Conservation (phyloP, 2,888 invertebrate species). For the Margaritifera margaritifera region DNA sequence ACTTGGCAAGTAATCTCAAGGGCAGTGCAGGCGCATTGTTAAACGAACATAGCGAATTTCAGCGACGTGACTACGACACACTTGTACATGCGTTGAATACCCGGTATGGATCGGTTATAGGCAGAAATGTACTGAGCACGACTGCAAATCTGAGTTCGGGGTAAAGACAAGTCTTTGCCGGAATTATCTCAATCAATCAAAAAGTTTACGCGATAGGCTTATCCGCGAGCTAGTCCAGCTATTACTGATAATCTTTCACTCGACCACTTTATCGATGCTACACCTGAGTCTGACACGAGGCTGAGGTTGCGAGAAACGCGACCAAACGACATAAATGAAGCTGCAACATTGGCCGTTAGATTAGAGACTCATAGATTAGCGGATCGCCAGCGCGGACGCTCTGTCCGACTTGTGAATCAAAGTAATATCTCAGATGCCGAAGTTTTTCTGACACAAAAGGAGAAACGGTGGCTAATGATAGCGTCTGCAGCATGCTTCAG, state of each 20-base stretch:
- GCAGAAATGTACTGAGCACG: conserved; percentile 27
- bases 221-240: conserved; percentile 1
- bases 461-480: too few species aligned
- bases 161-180: conserved; percentile 26
- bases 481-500: too few species aligned
- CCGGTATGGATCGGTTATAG: conserved; percentile 14
- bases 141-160: conserved; percentile 16
- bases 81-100: too few species aligned
- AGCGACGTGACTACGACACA: too few species aligned
- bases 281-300: conserved; percentile 28
- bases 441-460: too few species aligned
- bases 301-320: conserved; percentile 20
- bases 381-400: conserved; percentile 5
- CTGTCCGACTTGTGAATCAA: too few species aligned
- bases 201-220: conserved; percentile 31
- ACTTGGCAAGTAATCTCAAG: too few species aligned
- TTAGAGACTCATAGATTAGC: conserved; percentile 23
- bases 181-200: conserved; percentile 32
- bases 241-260: too few species aligned
- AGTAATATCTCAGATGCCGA: too few species aligned
- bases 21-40: too few species aligned
- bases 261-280: conserved; percentile 14
- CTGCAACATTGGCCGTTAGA: conserved; percentile 21
- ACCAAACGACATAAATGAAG: conserved; percentile 22
- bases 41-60: too few species aligned